Conservation (phyloP, 2,113 vertebrate genomes). For the Vulpes ferrilata region DNA sequence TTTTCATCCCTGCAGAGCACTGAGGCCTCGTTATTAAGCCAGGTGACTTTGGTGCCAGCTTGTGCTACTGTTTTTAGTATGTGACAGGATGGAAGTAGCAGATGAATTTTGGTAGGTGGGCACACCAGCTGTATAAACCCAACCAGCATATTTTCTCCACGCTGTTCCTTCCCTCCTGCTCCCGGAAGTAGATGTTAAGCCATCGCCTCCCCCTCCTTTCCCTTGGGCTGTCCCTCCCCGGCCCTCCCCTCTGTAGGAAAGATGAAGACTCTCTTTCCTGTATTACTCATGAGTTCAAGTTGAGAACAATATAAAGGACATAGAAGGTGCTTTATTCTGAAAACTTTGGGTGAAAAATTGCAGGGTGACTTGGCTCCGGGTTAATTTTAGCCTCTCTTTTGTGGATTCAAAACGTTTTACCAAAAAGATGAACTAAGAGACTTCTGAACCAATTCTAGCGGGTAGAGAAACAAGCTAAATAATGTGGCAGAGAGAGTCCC, state of each 20-base stretch:
- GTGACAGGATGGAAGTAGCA: neutral
- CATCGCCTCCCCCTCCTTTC: neutral
- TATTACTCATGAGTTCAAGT: conserved; percentile 36
- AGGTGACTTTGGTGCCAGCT: neutral
- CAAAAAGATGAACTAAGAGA: neutral
- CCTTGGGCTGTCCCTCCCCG: neutral
- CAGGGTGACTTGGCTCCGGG: neutral
- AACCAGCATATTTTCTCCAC: neutral
- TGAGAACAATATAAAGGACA: neutral
- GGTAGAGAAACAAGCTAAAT: neutral
- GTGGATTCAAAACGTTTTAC: neutral
- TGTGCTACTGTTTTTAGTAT: neutral
- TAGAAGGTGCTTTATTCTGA: conserved; percentile 46
- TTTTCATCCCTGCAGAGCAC: neutral
- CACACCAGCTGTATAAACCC: neutral
- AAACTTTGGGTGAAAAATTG: neutral
- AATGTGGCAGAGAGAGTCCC: neutral
- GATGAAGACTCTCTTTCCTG: neutral
- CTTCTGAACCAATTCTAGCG: neutral
- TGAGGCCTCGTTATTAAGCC: neutral
- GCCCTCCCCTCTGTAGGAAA: neutral
- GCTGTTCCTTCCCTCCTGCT: neutral
- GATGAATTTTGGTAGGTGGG: neutral
- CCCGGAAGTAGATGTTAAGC: neutral
- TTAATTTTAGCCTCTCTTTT: conserved; percentile 4